Conservation (phyloP, 2,797 vertebrate species). For the Trematomus bernacchii region DNA sequence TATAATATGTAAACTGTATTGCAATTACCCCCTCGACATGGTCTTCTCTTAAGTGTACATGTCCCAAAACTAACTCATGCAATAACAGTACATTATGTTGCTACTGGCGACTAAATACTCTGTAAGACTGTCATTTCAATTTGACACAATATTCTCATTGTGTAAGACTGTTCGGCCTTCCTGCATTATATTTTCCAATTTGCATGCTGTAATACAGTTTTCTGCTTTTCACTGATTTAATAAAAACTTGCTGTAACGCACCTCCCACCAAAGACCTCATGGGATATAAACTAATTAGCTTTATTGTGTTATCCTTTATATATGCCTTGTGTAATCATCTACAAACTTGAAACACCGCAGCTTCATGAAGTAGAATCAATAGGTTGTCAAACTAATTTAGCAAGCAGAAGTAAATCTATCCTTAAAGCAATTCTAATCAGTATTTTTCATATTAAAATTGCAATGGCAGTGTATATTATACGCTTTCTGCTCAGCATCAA, state of each 20-base stretch:
- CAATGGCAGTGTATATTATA: too few species aligned
- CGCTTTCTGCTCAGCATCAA: not conserved
- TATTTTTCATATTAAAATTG: too few species aligned
- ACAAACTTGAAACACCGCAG: not conserved
- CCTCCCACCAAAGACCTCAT: conserved; percentile 34
- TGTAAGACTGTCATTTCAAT: conserved; percentile 30
- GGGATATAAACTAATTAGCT: conserved; percentile 35
- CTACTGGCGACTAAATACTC: conserved; percentile 38
- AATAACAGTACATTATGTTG: conserved; percentile 39
- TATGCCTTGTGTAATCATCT: conserved; percentile 33
- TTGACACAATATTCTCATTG: conserved; percentile 20
- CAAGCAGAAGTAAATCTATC: not conserved
- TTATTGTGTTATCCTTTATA: conserved; percentile 45
- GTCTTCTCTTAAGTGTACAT: conserved; percentile 33
- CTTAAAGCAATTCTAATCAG: not conserved
- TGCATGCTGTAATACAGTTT: conserved; percentile 9
- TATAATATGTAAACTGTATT: conserved; percentile 74
- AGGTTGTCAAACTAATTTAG: not conserved
- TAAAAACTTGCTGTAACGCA: conserved; percentile 27
- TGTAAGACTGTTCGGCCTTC: conserved; percentile 11
- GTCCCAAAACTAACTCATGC: conserved; percentile 52
- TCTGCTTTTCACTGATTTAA: conserved; percentile 36
- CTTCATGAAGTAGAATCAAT: not conserved
- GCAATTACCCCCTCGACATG: conserved; percentile 56
- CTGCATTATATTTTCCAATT: conserved; percentile 27